Percentiles rank a stretch among this genome's conserved stretches.
These are phyloP conservation scores for Australoheros scitulus DNA, from an alignment of 2,113 vertebrate genomes.

Conservation along the genomic window DNA sequence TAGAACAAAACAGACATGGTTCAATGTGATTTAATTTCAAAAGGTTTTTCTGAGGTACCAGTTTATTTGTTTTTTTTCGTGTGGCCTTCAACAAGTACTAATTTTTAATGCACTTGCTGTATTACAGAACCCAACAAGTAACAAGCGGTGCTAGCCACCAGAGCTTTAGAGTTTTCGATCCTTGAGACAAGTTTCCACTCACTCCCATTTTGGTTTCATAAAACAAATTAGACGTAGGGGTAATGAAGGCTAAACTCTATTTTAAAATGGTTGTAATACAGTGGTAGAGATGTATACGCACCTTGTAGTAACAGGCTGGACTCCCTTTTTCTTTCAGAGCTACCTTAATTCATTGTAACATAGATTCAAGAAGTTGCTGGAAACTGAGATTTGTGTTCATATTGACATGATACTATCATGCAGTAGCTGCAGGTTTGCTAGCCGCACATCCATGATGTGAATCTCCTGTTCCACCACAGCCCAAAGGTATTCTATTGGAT, in stretches of 20 bases:
- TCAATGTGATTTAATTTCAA: slow-evolving; percentile 32
- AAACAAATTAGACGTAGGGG: neutral
- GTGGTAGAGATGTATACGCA: neutral
- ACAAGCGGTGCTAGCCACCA: neutral
- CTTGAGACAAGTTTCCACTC: neutral
- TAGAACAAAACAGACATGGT: neutral
- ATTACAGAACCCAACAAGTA: neutral
- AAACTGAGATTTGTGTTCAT: too few relatives aligned
- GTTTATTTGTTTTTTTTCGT: neutral
- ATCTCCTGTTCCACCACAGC: neutral
- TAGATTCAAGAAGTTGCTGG: too few relatives aligned
- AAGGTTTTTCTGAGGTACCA: slow-evolving; percentile 3
- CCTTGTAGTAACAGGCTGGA: neutral
- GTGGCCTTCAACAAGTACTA: slow-evolving; percentile 17
- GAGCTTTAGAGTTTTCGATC: neutral
- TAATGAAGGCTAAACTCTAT: neutral
- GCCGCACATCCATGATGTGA: neutral
- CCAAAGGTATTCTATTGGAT: neutral
- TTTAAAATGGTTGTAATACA: neutral
- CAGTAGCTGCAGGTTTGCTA: neutral
- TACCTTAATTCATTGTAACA: too few relatives aligned
- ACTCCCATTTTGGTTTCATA: neutral
- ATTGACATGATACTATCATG: too few relatives aligned
- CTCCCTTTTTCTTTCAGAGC: neutral
- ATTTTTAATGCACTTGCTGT: neutral